These are phyloP conservation scores for Caenorhabditis wallacei DNA, from an alignment of 2,888 invertebrate genomes.

Conservation along the genomic window DNA sequence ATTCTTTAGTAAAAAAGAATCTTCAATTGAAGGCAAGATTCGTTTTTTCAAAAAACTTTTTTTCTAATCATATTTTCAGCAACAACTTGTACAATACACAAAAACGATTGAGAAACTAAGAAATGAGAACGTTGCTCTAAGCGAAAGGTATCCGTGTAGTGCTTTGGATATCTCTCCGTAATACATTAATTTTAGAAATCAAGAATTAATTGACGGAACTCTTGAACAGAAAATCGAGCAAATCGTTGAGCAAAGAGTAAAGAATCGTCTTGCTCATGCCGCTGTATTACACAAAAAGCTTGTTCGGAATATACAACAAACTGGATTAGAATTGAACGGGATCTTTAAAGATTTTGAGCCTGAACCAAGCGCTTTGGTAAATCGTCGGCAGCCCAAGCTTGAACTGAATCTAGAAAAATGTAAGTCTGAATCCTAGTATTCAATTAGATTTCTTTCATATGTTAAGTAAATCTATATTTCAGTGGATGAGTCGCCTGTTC, in stretches of 20 bases:
- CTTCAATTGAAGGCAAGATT: constrained; percentile 35
- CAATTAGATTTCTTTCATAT: too few relatives aligned
- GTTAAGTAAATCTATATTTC: not conserved
- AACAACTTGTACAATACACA: constrained; percentile 43
- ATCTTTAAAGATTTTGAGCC: constrained; percentile 44
- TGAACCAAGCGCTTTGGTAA: constrained; percentile 17
- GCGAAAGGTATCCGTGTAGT: constrained; percentile 43
- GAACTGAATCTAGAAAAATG: constrained; percentile 33
- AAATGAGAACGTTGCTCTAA: constrained; percentile 43
- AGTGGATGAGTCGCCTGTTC: constrained; percentile 46
- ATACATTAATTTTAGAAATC: constrained; percentile 41
- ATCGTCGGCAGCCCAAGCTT: constrained; percentile 26
- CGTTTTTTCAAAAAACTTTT: too few relatives aligned
- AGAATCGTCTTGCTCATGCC: constrained; percentile 35
- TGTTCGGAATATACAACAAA: constrained; percentile 38
- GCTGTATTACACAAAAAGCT: constrained; percentile 41
- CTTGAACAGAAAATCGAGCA: constrained; percentile 42
- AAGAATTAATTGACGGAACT: constrained; percentile 29
- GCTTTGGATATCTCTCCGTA: not conserved
- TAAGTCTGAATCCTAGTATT: too few relatives aligned
- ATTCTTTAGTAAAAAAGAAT: constrained; percentile 40
- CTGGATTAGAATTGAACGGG: constrained; percentile 24
- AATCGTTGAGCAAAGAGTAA: constrained; percentile 51
- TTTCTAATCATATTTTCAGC: constrained; percentile 29
- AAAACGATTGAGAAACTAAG: constrained; percentile 52